phyloP scores from a whole-genome alignment of 1,140 invertebrate genomes.

The Vollenhovia emeryi region DNA sequence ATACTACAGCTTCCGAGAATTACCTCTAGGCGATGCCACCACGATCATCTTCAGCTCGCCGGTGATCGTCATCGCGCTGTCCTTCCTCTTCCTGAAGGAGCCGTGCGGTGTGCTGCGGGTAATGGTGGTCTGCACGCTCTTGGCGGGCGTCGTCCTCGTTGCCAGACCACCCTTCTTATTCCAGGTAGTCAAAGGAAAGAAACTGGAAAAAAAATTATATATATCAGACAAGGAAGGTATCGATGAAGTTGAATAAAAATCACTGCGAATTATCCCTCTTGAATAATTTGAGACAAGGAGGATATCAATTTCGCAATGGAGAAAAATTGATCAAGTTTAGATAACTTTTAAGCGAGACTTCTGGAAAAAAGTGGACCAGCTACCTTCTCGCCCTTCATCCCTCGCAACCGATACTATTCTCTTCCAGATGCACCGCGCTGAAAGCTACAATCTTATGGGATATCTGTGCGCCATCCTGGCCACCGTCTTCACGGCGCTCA shows the following conservation, averaged over 20 bases:
- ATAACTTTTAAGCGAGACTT: not conserved
- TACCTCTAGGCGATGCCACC: conserved; percentile 87
- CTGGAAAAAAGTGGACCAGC: not conserved
- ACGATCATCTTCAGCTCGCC: conserved; percentile 88
- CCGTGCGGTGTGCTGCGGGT: conserved; percentile 86
- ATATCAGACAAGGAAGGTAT: no score
- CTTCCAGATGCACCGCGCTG: conserved; percentile 71
- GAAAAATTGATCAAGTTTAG: not conserved
- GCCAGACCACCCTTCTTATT: conserved; percentile 86
- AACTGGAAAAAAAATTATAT: not conserved
- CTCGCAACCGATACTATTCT: not conserved
- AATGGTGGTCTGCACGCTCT: conserved; percentile 84
- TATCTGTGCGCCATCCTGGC: conserved; percentile 84
- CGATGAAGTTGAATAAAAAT: not conserved
- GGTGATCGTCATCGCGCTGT: conserved; percentile 86
- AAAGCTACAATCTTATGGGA: conserved; percentile 83
- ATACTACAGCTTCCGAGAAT: conserved; percentile 86
- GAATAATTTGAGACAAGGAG: not conserved
- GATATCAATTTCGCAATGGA: not conserved
- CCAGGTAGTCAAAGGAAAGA: conserved; percentile 72
- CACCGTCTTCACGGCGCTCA: conserved; percentile 85
- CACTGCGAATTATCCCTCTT: no score
- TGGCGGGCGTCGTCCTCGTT: conserved; percentile 86
- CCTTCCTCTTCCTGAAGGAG: conserved; percentile 86
- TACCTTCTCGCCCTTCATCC: not conserved